These are phyloP conservation scores for Tenebrio molitor DNA, from an alignment of 1,140 invertebrate genomes.

Conservation along the genomic window DNA sequence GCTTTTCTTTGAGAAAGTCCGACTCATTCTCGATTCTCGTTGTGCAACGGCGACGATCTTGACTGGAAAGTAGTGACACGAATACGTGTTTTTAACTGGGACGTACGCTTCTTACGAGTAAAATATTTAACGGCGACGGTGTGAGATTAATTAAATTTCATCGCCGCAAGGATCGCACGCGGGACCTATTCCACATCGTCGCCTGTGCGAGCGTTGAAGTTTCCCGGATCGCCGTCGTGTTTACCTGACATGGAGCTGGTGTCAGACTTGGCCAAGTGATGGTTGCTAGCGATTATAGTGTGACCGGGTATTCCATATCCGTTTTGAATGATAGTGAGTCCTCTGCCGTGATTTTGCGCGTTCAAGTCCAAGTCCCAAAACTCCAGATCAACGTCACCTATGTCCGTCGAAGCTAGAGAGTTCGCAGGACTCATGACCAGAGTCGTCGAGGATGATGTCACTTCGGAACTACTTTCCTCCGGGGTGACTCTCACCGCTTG, in stretches of 20 bases:
- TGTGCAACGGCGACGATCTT: conserved; percentile 42
- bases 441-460: conserved; percentile 77
- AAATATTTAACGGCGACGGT: not conserved
- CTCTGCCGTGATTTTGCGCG: conserved; percentile 61
- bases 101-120: conserved; percentile 30
- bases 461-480: conserved; percentile 81
- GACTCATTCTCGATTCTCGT: conserved; percentile 15
- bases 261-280: conserved; percentile 61
- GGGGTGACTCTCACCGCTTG: conserved; percentile 75
- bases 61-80: conserved; percentile 46
- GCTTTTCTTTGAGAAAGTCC: conserved; percentile 46
- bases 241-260: conserved; percentile 69
- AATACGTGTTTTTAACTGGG: conserved; percentile 44
- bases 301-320: conserved; percentile 61
- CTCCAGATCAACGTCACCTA: conserved; percentile 82
- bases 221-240: not conserved
- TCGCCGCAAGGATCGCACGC: conserved; percentile 1
- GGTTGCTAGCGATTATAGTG: conserved; percentile 59
- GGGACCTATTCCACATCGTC: not conserved
- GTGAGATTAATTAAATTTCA: conserved; percentile 17
- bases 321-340: conserved; percentile 61
- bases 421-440: conserved; percentile 77
- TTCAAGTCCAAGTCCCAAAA: conserved; percentile 78
- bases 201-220: conserved; percentile 16
- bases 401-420: conserved; percentile 73